These are phyloP conservation scores for Xyrichtys novacula DNA, from an alignment of 2,797 vertebrate genomes.

Conservation along the genomic window DNA sequence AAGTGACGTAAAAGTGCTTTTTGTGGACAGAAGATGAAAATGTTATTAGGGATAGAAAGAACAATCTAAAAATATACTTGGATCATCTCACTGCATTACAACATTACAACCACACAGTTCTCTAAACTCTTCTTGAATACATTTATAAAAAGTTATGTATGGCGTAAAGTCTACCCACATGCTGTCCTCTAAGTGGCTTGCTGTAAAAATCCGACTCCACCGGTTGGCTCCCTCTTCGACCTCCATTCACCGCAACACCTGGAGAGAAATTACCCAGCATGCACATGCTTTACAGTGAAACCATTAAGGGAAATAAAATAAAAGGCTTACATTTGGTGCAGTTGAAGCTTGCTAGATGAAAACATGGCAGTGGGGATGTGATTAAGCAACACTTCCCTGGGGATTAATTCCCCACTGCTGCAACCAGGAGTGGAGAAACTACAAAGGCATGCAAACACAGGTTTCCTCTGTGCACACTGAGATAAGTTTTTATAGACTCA, in stretches of 20 bases:
- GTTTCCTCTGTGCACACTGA: conserved; percentile 35
- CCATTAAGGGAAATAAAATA: conserved; percentile 39
- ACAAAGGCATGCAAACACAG: conserved; percentile 64
- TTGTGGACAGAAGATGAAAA: too few species aligned
- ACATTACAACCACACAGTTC: too few species aligned
- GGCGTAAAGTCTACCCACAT: conserved; percentile 64
- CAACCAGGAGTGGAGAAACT: conserved; percentile 47
- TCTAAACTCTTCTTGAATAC: not conserved
- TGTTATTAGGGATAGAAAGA: too few species aligned
- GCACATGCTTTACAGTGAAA: conserved; percentile 16
- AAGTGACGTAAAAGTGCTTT: too few species aligned
- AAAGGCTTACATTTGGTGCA: conserved; percentile 56
- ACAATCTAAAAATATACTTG: too few species aligned
- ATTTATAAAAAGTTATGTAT: not conserved
- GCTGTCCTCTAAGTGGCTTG: conserved; percentile 79
- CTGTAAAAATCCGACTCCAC: conserved; percentile 75
- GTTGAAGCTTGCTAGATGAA: conserved; percentile 56
- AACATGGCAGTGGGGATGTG: conserved; percentile 54
- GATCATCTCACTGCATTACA: too few species aligned
- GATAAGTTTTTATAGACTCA: conserved; percentile 72
- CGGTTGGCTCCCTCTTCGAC: conserved; percentile 51
- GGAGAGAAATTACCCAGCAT: conserved; percentile 50
- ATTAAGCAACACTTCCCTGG: conserved; percentile 54
- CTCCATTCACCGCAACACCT: conserved; percentile 67
- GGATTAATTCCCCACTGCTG: conserved; percentile 60